Evolutionary conservation across 1,140 invertebrate genomes (phyloP).

Genomic region (Trissolcus basalis): DNA sequence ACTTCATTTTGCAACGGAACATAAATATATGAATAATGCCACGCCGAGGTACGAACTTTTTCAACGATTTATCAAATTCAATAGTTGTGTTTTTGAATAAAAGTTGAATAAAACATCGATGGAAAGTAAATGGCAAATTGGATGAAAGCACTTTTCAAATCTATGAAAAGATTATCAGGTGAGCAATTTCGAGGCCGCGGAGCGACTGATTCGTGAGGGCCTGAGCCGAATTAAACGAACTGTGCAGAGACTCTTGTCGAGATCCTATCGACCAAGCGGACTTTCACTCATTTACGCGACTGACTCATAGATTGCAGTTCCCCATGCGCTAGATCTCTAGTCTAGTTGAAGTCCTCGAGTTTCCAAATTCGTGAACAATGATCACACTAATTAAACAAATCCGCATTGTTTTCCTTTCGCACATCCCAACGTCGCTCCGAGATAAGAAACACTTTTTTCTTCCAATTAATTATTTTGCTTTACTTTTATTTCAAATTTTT

Average conservation of each 20-base stretch:
- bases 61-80: too few species aligned
- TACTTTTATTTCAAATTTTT: too few species aligned
- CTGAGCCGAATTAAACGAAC: constrained; percentile 38
- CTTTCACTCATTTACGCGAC: constrained; percentile 55
- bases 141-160: too few species aligned
- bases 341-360: constrained; percentile 28
- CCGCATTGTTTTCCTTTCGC: background rate
- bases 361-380: background rate
- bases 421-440: too few species aligned
- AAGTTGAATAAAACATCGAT: too few species aligned
- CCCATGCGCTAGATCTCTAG: constrained; percentile 46
- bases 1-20: too few species aligned
- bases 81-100: too few species aligned
- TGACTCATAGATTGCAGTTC: constrained; percentile 51
- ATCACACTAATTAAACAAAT: background rate
- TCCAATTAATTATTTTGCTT: too few species aligned
- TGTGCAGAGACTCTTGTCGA: constrained; percentile 14
- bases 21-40: too few species aligned
- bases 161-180: background rate
- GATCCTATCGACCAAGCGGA: constrained; percentile 41
- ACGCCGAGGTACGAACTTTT: too few species aligned
- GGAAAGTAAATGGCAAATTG: too few species aligned
- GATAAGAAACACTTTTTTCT: too few species aligned
- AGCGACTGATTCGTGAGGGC: constrained; percentile 9
- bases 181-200: constrained; percentile 12